Evolutionary conservation across 2,113 vertebrate species (phyloP).

Genomic region (Pungitius pungitius): DNA sequence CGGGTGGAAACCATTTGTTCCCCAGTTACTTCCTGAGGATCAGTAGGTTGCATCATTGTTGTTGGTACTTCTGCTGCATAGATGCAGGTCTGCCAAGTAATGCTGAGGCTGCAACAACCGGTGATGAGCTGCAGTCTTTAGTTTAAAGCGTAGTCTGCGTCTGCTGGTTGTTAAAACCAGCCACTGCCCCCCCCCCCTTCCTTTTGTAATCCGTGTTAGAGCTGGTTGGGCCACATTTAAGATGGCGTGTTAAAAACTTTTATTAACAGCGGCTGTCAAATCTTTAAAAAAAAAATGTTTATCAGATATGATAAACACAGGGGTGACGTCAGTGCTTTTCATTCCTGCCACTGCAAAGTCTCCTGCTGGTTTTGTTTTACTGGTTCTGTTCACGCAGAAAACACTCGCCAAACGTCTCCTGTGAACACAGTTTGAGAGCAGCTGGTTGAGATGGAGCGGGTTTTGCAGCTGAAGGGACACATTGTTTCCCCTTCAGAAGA

Average conservation of each 20-base stretch:
- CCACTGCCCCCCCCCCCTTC: not conserved
- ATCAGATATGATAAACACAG: conserved; percentile 20
- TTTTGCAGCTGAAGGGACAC: not conserved
- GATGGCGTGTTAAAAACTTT: not conserved
- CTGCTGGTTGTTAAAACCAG: conserved; percentile 39
- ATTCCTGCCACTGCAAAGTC: not conserved
- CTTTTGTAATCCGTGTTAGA: conserved; percentile 2
- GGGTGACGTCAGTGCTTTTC: conserved; percentile 3
- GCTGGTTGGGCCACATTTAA: conserved; percentile 14
- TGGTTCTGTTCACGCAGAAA: not conserved
- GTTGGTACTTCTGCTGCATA: not conserved
- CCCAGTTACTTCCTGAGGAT: not conserved
- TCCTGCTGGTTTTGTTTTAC: not conserved
- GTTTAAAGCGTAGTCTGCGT: conserved; percentile 29
- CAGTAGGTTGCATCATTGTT: conserved; percentile 5
- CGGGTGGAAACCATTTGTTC: not conserved
- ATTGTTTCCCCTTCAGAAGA: not conserved
- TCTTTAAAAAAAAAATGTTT: no score
- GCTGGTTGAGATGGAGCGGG: not conserved
- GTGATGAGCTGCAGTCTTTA: conserved; percentile 35
- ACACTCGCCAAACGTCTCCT: not conserved
- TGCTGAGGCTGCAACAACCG: conserved; percentile 50
- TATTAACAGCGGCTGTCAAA: conserved; percentile 11
- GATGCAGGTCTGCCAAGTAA: conserved; percentile 3
- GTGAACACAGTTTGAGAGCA: not conserved